Evolutionary conservation across 2,888 invertebrate genomes (phyloP).

Genomic region (Lasius platythorax): DNA sequence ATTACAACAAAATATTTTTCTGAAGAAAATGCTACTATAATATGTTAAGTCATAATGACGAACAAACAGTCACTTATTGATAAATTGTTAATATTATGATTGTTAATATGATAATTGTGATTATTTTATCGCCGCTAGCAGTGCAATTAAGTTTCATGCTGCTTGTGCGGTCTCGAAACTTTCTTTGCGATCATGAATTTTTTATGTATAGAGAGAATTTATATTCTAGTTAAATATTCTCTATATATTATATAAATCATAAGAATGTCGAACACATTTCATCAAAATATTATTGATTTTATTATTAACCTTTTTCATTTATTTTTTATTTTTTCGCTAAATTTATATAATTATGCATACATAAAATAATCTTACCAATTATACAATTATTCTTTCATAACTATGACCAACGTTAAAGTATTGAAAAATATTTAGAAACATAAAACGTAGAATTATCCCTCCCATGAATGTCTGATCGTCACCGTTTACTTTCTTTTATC

Average conservation of each 20-base stretch:
- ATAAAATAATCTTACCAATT: not conserved
- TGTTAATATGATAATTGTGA: not conserved
- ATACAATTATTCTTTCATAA: slow-evolving; percentile 1
- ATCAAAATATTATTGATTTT: not conserved
- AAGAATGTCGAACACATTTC: not conserved
- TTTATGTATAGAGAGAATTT: slow-evolving; percentile 12
- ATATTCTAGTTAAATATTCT: not conserved
- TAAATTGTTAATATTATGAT: not conserved
- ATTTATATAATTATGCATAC: not conserved
- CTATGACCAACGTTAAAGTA: not conserved
- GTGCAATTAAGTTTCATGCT: slow-evolving; percentile 13
- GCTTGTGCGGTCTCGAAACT: not conserved
- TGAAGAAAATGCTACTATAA: not conserved
- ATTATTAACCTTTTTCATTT: not conserved
- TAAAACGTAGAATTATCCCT: not conserved
- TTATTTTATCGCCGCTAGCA: slow-evolving; percentile 17
- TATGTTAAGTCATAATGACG: not conserved
- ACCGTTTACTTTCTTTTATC: not conserved
- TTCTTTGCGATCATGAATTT: not conserved
- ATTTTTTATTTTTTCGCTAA: not conserved
- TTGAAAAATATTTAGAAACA: not conserved
- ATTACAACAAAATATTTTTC: slow-evolving; percentile 4
- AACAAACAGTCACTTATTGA: not conserved
- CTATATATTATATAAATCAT: not conserved
- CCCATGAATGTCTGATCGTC: not conserved